Evolutionary conservation across 2,113 vertebrate species (phyloP).

Genomic region (Apaloderma vittatum): DNA sequence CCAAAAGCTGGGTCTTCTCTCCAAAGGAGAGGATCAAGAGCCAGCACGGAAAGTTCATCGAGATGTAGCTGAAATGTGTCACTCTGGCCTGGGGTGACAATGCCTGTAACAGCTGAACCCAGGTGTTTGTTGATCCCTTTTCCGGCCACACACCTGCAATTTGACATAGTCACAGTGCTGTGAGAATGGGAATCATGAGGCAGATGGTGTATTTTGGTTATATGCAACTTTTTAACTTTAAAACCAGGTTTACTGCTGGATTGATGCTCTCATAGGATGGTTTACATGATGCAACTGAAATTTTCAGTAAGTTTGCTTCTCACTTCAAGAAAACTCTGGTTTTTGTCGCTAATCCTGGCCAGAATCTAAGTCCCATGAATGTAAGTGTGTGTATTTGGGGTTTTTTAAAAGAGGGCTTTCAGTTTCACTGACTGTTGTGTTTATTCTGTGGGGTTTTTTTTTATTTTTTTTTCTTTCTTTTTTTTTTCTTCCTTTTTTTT

Average conservation of each 20-base stretch:
- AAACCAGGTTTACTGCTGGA: neutral
- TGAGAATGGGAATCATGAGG: neutral
- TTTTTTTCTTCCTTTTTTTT: neutral
- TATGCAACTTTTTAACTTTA: neutral
- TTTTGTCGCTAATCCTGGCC: neutral
- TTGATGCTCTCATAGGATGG: neutral
- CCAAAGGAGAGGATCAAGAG: neutral
- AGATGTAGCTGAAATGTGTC: neutral
- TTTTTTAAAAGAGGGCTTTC: neutral
- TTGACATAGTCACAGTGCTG: neutral
- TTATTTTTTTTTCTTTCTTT: neutral
- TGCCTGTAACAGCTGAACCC: neutral
- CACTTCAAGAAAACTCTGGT: neutral
- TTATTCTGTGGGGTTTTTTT: too few species aligned
- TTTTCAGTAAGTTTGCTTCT: neutral
- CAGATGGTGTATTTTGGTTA: neutral
- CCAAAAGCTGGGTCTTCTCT: neutral
- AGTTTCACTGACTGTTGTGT: neutral
- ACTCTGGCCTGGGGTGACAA: neutral
- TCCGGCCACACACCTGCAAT: accelerated
- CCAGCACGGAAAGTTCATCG: neutral
- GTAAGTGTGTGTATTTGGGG: accelerated
- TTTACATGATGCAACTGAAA: neutral
- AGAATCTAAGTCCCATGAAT: neutral
- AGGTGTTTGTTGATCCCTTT: neutral